Percentiles rank a stretch among this genome's conserved stretches.
These are phyloP conservation scores for Piaya cayana DNA, from an alignment of 2,113 vertebrate species.

Conservation along the genomic window DNA sequence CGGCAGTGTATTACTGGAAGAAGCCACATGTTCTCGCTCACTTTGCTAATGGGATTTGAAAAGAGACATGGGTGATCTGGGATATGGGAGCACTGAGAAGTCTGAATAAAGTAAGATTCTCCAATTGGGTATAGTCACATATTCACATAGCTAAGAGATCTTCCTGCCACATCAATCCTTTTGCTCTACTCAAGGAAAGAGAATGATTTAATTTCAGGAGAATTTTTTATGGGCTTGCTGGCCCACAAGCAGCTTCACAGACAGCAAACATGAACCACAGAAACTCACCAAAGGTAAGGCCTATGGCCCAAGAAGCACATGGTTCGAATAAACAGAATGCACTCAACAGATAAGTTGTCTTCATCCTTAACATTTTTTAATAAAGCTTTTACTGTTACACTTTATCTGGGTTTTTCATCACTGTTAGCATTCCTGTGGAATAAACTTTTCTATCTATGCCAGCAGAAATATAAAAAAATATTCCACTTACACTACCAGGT, in stretches of 20 bases:
- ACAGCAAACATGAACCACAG: not conserved
- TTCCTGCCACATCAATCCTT: not conserved
- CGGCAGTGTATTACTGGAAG: not conserved
- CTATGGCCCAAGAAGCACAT: not conserved
- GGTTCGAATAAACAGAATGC: not conserved
- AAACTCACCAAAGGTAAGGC: not conserved
- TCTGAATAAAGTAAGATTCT: not conserved
- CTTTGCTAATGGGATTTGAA: constrained; percentile 8
- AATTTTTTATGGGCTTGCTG: not conserved
- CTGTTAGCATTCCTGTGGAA: not conserved
- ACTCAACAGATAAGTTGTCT: not conserved
- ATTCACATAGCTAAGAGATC: not conserved
- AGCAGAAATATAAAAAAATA: constrained; percentile 30
- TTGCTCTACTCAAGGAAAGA: not conserved
- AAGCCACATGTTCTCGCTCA: not conserved
- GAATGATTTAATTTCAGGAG: not conserved
- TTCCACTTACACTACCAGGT: not conserved
- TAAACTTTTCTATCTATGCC: not conserved
- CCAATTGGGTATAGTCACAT: not conserved
- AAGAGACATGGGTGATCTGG: not conserved
- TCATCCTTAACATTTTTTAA: constrained; percentile 13
- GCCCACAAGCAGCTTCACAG: not conserved
- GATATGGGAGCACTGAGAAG: not conserved
- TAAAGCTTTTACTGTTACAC: constrained; percentile 22
- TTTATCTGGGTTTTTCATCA: constrained; percentile 35